phyloP scores from a whole-genome alignment of 2,113 vertebrate species.

The Malurus elegans region DNA sequence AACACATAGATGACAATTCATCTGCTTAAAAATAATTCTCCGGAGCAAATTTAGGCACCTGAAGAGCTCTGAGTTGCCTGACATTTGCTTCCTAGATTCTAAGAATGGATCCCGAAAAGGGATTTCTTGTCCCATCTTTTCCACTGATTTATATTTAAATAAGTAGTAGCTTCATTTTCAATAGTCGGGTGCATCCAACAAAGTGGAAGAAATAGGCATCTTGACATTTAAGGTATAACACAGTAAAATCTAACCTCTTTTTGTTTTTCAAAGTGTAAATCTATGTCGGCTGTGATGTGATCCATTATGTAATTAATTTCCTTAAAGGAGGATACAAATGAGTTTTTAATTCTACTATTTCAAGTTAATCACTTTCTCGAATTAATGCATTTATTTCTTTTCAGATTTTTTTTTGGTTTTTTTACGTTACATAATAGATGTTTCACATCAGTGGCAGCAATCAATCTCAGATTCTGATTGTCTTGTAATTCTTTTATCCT shows the following conservation, averaged over 20 bases:
- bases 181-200: not conserved
- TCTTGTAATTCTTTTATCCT: not conserved
- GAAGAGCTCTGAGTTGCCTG: not conserved
- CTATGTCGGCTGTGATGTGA: not conserved
- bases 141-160: not conserved
- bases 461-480: not conserved
- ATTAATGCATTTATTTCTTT: not conserved
- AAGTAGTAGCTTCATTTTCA: not conserved
- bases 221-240: not conserved
- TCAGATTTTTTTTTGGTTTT: not conserved
- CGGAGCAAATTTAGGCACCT: not conserved
- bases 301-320: not conserved
- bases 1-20: not conserved
- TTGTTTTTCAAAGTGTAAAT: not conserved
- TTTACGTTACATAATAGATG: not conserved
- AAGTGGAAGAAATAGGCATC: not conserved
- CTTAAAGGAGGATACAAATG: not conserved
- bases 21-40: not conserved
- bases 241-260: not conserved
- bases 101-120: not conserved
- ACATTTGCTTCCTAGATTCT: not conserved
- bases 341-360: not conserved
- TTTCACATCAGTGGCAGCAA: not conserved
- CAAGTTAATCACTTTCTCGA: not conserved
- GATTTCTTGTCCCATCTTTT: not conserved